Conservation (phyloP, 2,797 vertebrate species). For the Galagoides demidoff region DNA sequence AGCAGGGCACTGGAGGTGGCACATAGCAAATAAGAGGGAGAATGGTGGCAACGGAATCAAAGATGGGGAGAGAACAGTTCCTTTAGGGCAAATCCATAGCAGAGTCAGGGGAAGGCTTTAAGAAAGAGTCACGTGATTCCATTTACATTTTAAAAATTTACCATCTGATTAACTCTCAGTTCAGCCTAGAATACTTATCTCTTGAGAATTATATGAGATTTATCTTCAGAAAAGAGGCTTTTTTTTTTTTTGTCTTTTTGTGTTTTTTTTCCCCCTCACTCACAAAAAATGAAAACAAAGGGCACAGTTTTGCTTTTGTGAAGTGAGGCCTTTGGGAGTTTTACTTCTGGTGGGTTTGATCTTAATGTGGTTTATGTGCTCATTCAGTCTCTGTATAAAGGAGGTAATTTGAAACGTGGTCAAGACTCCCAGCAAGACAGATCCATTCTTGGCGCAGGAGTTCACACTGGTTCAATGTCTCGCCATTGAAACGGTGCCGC, state of each 20-base stretch:
- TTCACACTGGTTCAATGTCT: not conserved
- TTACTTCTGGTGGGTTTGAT: not conserved
- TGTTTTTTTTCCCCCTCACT: not conserved
- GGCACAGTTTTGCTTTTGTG: not conserved
- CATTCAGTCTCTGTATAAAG: not conserved
- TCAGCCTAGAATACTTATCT: not conserved
- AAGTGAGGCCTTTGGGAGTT: not conserved
- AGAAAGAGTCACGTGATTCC: not conserved
- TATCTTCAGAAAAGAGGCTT: not conserved
- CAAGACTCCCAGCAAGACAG: not conserved
- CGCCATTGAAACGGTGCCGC: not conserved
- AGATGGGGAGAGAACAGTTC: not conserved
- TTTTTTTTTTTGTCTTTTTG: too few relatives aligned
- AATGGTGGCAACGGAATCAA: accelerated
- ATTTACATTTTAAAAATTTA: not conserved
- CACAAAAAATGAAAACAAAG: not conserved
- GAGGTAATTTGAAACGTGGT: accelerated
- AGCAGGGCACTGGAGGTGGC: not conserved
- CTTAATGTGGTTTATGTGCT: accelerated
- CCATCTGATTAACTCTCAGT: not conserved
- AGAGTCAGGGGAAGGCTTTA: accelerated
- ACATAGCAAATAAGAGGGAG: accelerated
- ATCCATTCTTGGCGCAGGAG: too few relatives aligned
- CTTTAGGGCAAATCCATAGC: accelerated
- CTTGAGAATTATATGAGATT: not conserved